Percentiles rank a stretch among this genome's conserved stretches.
These are phyloP conservation scores for Rhynchonycteris naso DNA, from an alignment of 2,797 vertebrate species.

Conservation along the genomic window DNA sequence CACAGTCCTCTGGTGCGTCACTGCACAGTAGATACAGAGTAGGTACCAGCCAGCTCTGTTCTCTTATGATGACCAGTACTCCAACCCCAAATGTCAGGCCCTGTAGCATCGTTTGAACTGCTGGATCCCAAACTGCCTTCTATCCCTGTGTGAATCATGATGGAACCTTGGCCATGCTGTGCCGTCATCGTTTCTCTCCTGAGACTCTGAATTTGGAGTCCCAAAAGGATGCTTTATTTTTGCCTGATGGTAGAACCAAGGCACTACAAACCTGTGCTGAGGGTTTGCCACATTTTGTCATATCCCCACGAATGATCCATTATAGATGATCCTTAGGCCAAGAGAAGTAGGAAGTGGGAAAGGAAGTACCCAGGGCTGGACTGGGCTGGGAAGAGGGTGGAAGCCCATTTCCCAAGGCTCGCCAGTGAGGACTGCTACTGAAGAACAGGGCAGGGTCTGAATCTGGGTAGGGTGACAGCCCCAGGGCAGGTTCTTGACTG, in stretches of 20 bases:
- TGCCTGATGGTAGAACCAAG: not conserved
- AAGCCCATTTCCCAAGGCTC: fast-evolving
- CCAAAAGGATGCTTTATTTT: conserved; percentile 21
- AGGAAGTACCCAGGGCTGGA: fast-evolving
- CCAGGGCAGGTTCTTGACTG: too few relatives aligned
- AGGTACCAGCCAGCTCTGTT: not conserved
- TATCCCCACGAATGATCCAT: not conserved
- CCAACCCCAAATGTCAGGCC: not conserved
- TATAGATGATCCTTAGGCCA: not conserved
- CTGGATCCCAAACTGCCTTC: not conserved
- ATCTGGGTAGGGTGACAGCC: not conserved
- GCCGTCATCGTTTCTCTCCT: not conserved
- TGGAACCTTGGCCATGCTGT: not conserved
- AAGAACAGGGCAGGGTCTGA: fast-evolving
- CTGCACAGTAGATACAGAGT: not conserved
- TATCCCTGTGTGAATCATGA: not conserved
- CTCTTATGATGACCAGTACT: not conserved
- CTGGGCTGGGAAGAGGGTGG: not conserved
- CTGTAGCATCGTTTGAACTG: not conserved
- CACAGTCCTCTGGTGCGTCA: not conserved
- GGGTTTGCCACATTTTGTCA: not conserved
- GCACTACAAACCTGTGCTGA: not conserved
- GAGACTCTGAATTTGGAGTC: not conserved
- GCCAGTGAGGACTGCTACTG: not conserved
- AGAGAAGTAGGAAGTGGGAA: not conserved